Percentiles rank a stretch among this genome's conserved stretches.
Evolutionary conservation across 2,888 invertebrate genomes (phyloP).

Genomic region (Athetis lepigone): DNA sequence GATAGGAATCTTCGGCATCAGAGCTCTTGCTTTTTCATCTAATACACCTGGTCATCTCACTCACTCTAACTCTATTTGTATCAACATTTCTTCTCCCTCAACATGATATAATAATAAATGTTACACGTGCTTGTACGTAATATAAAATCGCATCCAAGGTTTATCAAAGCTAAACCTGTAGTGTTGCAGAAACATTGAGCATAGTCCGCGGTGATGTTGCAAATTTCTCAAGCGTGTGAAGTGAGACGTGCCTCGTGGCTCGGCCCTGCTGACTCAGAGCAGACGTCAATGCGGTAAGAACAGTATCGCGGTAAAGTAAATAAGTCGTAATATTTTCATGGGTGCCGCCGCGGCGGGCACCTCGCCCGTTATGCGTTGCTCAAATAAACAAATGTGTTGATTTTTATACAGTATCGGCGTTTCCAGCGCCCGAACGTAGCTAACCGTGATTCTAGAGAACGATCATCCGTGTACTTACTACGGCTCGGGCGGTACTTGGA

Average conservation of each 20-base stretch:
- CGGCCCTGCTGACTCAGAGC: constrained; percentile 76
- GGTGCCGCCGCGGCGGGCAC: constrained; percentile 84
- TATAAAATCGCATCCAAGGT: constrained; percentile 1
- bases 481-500: constrained; percentile 51
- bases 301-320: constrained; percentile 85
- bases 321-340: constrained; percentile 89
- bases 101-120: too few species aligned
- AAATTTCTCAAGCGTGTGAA: constrained; percentile 60
- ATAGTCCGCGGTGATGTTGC: constrained; percentile 43
- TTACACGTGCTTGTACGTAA: background rate
- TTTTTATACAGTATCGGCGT: constrained; percentile 86
- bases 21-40: too few species aligned
- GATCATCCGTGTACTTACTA: constrained; percentile 62
- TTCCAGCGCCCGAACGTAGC: constrained; percentile 72
- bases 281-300: constrained; percentile 82
- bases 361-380: constrained; percentile 82
- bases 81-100: too few species aligned
- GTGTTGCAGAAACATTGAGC: constrained; percentile 44
- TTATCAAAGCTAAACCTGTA: constrained; percentile 11
- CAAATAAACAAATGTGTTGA: constrained; percentile 88
- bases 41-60: too few species aligned
- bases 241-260: constrained; percentile 67
- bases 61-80: too few species aligned
- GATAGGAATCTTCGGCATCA: too few species aligned
- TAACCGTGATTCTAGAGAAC: constrained; percentile 76